Percentiles rank a stretch among this genome's conserved stretches.
Conservation (phyloP, 2,888 invertebrate species). For the Cryptops parisi region DNA sequence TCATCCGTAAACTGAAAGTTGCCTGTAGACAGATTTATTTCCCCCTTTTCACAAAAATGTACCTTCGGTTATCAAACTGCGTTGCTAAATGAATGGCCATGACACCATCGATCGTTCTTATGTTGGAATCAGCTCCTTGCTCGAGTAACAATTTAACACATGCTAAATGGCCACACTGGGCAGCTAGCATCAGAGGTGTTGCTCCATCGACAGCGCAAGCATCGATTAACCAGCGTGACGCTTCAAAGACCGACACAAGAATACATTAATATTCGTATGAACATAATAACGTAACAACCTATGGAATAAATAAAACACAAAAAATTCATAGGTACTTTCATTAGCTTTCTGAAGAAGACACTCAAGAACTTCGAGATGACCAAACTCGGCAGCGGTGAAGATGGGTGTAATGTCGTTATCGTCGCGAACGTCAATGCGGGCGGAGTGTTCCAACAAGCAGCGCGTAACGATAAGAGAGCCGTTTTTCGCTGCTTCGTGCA, state of each 20-base stretch:
- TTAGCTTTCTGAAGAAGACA: background rate
- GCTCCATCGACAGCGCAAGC: background rate
- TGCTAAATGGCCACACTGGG: background rate
- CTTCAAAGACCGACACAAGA: too few species aligned
- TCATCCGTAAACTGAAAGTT: too few species aligned
- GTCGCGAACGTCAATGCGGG: background rate
- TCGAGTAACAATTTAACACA: background rate
- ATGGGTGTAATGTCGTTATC: background rate
- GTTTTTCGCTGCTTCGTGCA: background rate
- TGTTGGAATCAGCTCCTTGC: background rate
- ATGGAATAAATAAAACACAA: too few species aligned
- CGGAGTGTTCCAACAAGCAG: background rate
- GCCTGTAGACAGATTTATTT: too few species aligned
- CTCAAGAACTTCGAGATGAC: background rate
- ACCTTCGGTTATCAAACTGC: background rate
- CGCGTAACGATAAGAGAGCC: background rate
- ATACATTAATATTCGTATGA: too few species aligned
- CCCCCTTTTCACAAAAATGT: too few species aligned
- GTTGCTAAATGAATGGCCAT: constrained; percentile 5
- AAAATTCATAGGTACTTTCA: too few species aligned
- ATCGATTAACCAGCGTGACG: too few species aligned
- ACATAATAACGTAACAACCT: too few species aligned
- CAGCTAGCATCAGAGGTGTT: background rate
- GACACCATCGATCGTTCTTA: background rate
- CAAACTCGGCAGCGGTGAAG: background rate